Conservation (phyloP, 2,888 invertebrate genomes). For the Mythimna lalbum region DNA sequence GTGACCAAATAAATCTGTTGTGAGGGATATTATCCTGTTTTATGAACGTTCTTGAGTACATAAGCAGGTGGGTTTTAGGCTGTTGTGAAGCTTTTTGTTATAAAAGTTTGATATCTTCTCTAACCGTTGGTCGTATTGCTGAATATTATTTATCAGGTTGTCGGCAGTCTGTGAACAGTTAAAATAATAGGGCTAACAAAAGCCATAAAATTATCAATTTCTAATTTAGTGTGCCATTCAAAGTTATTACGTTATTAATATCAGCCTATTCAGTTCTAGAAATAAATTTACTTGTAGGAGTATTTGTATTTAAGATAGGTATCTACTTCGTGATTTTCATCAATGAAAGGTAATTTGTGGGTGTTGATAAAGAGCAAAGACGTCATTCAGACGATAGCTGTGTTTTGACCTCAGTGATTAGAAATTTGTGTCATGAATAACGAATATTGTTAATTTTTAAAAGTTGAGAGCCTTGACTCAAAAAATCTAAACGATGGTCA, state of each 20-base stretch:
- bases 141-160: neutral
- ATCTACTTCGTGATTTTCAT: neutral
- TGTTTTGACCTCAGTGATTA: no score
- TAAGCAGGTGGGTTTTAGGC: conserved; percentile 32
- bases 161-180: neutral
- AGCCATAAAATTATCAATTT: neutral
- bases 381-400: neutral
- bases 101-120: conserved; percentile 17
- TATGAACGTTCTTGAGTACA: conserved; percentile 47
- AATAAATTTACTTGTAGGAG: neutral
- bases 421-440: neutral
- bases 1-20: conserved; percentile 66
- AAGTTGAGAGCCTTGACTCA: no score
- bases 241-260: neutral
- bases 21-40: conserved; percentile 56
- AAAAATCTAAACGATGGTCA: no score
- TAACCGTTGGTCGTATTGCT: neutral
- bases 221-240: neutral
- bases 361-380: neutral
- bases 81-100: conserved; percentile 16
- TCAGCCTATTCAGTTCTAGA: no score
- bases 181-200: neutral
- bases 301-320: neutral
- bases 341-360: neutral
- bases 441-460: no score